These are phyloP conservation scores for Pelmatolapia mariae DNA, from an alignment of 2,113 vertebrate genomes.

Conservation along the genomic window DNA sequence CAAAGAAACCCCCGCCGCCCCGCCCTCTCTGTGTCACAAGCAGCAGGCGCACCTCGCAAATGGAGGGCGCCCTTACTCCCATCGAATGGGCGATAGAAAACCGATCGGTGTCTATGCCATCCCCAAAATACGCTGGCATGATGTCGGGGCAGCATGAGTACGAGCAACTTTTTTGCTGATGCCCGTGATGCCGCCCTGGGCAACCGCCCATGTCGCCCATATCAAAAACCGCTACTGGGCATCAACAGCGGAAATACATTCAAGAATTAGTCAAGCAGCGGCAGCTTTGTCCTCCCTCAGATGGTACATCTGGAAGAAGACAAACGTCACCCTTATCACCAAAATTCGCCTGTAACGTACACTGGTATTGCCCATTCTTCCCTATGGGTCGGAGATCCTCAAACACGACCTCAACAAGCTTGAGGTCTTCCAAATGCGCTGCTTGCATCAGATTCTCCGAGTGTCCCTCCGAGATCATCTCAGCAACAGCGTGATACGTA, in stretches of 20 bases:
- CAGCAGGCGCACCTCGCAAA: no score
- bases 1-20: not conserved
- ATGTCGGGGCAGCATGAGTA: not conserved
- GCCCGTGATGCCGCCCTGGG: not conserved
- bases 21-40: no score
- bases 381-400: not conserved
- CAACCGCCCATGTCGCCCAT: not conserved
- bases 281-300: not conserved
- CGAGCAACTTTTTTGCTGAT: not conserved
- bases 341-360: not conserved
- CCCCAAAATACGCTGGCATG: not conserved
- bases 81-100: not conserved
- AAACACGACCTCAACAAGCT: not conserved
- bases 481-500: accelerated
- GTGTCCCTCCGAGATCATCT: not conserved
- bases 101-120: not conserved
- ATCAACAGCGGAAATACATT: not conserved
- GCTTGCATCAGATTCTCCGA: not conserved
- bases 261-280: not conserved
- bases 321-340: not conserved
- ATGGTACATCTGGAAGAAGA: not conserved
- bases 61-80: not conserved
- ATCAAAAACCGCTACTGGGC: not conserved
- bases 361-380: not conserved
- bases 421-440: not conserved